These are phyloP conservation scores for Amorpha juglandis DNA, from an alignment of 2,888 invertebrate species.

Conservation along the genomic window DNA sequence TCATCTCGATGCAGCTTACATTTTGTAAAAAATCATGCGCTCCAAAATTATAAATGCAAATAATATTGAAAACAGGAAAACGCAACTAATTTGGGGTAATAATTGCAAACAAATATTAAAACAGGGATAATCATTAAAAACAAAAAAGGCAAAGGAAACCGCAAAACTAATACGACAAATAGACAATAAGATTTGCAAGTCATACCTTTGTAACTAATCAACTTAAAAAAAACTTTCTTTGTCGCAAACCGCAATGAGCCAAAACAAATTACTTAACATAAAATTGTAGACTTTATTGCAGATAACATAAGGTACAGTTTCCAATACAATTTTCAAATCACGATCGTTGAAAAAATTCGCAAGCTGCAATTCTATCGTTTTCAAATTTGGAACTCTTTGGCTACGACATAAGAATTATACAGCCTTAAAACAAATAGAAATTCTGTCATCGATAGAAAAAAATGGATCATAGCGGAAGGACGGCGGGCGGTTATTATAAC, in stretches of 20 bases:
- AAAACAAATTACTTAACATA: constrained; percentile 7
- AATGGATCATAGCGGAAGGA: constrained; percentile 13
- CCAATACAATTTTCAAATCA: not conserved
- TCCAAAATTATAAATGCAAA: not conserved
- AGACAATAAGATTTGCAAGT: constrained; percentile 64
- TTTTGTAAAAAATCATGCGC: too few species aligned
- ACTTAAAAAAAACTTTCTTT: constrained; percentile 55
- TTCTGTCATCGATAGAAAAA: constrained; percentile 26
- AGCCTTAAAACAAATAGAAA: constrained; percentile 10
- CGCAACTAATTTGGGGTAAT: not conserved
- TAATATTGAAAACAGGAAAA: not conserved
- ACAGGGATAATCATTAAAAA: constrained; percentile 13
- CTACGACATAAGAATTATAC: not conserved
- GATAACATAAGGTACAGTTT: not conserved
- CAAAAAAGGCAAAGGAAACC: constrained; percentile 54
- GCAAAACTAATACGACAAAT: constrained; percentile 60
- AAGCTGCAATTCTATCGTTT: not conserved
- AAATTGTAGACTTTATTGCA: not conserved
- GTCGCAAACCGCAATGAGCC: constrained; percentile 61
- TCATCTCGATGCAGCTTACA: too few species aligned
- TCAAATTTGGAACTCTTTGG: not conserved
- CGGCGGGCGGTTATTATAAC: constrained; percentile 18
- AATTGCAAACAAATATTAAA: constrained; percentile 10
- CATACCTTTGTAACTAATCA: constrained; percentile 48
- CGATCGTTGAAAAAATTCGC: constrained; percentile 4